These are phyloP conservation scores for Auanema sp. DNA, from an alignment of 2,888 invertebrate species.

Conservation along the genomic window DNA sequence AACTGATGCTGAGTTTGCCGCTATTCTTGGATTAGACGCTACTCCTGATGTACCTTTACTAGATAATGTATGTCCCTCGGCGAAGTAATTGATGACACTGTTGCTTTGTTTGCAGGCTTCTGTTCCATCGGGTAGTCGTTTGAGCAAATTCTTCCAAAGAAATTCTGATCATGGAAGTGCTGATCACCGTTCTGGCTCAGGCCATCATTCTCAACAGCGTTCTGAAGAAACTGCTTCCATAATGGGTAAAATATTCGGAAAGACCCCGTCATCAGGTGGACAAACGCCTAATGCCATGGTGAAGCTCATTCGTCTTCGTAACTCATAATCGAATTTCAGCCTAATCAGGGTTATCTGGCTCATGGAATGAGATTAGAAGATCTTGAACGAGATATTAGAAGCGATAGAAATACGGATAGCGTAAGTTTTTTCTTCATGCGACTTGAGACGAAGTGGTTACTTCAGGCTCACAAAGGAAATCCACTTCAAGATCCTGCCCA, in stretches of 20 bases:
- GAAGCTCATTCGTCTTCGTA: not conserved
- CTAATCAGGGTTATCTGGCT: constrained; percentile 11
- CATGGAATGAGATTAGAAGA: constrained; percentile 33
- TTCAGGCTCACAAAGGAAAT: constrained; percentile 28
- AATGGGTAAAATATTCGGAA: constrained; percentile 15
- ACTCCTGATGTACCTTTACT: constrained; percentile 3
- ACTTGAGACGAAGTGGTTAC: not conserved
- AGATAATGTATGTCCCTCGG: not conserved
- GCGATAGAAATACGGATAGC: not conserved
- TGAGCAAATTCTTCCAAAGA: constrained; percentile 46
- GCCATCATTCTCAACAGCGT: constrained; percentile 1
- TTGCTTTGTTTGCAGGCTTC: not conserved
- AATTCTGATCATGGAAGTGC: constrained; percentile 21
- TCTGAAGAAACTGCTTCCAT: constrained; percentile 2
- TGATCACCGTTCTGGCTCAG: constrained; percentile 12
- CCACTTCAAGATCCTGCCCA: constrained; percentile 45
- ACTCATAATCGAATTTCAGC: not conserved
- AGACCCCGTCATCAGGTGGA: constrained; percentile 19
- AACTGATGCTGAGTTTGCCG: constrained; percentile 40
- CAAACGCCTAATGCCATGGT: constrained; percentile 2
- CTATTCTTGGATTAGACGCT: constrained; percentile 39
- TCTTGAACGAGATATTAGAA: constrained; percentile 24
- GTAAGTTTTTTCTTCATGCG: not conserved
- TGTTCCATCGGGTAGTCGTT: constrained; percentile 32
- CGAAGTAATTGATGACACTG: not conserved